A percentile compares a stretch with the other conserved stretches of the same genome.
phyloP scores from a whole-genome alignment of 2,888 invertebrate species.

The Mimas tiliae region DNA sequence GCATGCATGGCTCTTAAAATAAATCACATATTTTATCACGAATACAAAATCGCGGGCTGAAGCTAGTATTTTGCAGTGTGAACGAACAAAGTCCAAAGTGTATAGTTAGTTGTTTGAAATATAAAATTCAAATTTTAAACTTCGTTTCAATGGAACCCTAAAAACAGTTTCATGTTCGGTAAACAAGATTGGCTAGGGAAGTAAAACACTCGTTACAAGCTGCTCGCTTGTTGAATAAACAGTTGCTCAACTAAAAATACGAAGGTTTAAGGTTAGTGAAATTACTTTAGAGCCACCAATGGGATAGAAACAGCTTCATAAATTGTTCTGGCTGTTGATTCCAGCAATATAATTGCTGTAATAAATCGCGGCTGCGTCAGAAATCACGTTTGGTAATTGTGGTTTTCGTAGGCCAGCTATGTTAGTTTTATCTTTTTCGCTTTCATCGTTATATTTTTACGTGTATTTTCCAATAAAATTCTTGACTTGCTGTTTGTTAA shows the following conservation, averaged over 20 bases:
- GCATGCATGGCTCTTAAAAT: neutral
- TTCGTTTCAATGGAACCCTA: constrained; percentile 7
- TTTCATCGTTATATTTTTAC: neutral
- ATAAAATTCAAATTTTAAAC: constrained; percentile 1
- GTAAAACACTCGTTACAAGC: constrained; percentile 12
- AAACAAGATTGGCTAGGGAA: constrained; percentile 11
- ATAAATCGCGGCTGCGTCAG: constrained; percentile 10
- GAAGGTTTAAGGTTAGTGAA: constrained; percentile 15
- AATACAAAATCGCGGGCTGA: neutral
- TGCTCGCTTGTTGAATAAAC: constrained; percentile 13
- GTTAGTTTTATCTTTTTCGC: constrained; percentile 5
- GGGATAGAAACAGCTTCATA: constrained; percentile 7
- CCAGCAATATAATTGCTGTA: constrained; percentile 23
- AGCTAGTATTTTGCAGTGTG: neutral
- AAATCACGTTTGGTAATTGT: constrained; percentile 20
- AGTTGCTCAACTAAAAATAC: constrained; percentile 21
- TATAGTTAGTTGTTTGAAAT: neutral
- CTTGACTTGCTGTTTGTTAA: constrained; percentile 6
- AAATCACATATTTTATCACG: neutral
- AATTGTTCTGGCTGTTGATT: constrained; percentile 21
- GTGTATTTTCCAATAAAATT: neutral
- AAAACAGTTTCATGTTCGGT: constrained; percentile 8
- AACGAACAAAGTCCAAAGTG: neutral
- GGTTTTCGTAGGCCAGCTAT: constrained; percentile 1
- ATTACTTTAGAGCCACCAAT: constrained; percentile 4